Percentiles rank a stretch among this genome's conserved stretches.
Evolutionary conservation across 2,888 invertebrate species (phyloP).

Genomic region (Therioaphis trifolii): DNA sequence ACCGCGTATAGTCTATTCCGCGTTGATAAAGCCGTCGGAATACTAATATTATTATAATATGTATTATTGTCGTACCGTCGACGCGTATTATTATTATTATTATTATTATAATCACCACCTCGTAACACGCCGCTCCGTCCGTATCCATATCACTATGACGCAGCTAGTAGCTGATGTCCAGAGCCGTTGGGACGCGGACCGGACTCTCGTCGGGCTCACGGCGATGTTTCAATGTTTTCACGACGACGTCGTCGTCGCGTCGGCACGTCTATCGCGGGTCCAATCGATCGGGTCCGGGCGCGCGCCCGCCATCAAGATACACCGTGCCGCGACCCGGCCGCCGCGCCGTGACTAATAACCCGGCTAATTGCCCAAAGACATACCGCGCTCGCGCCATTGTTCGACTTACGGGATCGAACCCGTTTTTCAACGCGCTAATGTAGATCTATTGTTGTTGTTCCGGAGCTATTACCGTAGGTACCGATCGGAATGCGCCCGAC

Average conservation of each 20-base stretch:
- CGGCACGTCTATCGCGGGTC: too few species aligned
- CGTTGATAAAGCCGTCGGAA: too few species aligned
- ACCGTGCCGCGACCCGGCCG: not conserved
- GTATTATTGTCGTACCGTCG: too few species aligned
- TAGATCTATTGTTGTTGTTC: constrained; percentile 40
- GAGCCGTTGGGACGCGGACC: not conserved
- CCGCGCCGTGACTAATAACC: constrained; percentile 32
- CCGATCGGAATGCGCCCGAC: constrained; percentile 23
- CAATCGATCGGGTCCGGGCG: not conserved
- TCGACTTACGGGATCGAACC: constrained; percentile 39
- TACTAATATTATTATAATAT: not conserved
- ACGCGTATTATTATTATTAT: not conserved
- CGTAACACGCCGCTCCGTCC: not conserved
- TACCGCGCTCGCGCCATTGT: constrained; percentile 36
- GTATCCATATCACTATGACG: not conserved
- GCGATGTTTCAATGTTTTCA: too few species aligned
- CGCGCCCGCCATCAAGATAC: constrained; percentile 25
- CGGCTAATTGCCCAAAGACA: constrained; percentile 52
- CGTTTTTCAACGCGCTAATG: constrained; percentile 29
- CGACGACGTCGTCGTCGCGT: too few species aligned
- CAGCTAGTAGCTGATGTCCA: too few species aligned
- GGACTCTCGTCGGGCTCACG: too few species aligned
- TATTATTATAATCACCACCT: not conserved
- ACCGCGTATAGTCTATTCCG: too few species aligned
- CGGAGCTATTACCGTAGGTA: not conserved